Evolutionary conservation across 2,113 vertebrate species (phyloP), one percentile per base, ranked within the genome.

Genomic region (Monarcha castaneiventris): DNA sequence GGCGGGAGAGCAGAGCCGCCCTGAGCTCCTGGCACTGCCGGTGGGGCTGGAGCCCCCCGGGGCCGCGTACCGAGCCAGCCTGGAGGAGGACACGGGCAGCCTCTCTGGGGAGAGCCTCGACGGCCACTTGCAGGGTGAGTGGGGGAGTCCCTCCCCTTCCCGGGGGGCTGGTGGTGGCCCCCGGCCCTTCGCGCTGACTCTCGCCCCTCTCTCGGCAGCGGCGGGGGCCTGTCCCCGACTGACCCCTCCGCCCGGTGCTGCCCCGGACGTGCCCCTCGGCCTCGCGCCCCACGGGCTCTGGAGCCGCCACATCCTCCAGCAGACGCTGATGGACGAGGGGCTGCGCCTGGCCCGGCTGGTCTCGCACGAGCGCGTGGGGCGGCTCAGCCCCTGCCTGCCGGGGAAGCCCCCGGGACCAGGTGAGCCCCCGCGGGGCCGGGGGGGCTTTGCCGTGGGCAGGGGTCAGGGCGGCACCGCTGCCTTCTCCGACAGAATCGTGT

Each of bases 311-410:
- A 98, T 99, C 97, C 98, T 99, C 94, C 99, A 99, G 97, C 99
- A 99, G 98, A 99, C 99, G 29, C 98, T 99, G 94, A 99, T 99
- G 99, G 99, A 99, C 26, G 99, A 99, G 98, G 99, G 99, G 95
- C 98, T 99, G 97, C 98, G 99, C 97, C 96, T 99, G 98, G 99
- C 99, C 92, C 98, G 99, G 86, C 98, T 99, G 97, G 99, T 99
- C 89, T 99, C 99, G 43, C 98, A 99, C 55, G 99, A 99, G 71
- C 98, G 98, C 3, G 94, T 97, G 91, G 98, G 98, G 93, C 98
- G 98, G 94, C 96, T 99, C 98, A 99, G 98, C 97, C 98, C 99
- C 89, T 98, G 98, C 92, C 97, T 97, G 91, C 98, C 98, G 49
- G 98, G 98, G 44, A 98, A 98, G 94, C 97, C 98, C 89, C 98